These are phyloP conservation scores for Pissodes strobi DNA, from an alignment of 1,140 invertebrate species.

Conservation along the genomic window DNA sequence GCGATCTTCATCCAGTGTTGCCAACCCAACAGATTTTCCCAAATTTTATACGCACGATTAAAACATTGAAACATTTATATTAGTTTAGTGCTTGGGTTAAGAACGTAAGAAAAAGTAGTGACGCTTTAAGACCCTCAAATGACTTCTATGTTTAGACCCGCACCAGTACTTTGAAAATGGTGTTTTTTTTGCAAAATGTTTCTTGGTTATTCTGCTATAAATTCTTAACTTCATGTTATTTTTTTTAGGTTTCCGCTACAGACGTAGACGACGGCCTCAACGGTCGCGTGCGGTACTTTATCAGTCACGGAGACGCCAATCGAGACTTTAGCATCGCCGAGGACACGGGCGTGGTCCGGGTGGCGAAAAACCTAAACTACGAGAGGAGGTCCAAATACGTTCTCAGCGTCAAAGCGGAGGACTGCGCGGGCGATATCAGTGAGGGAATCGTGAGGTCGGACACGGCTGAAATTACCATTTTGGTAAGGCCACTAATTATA, in stretches of 20 bases:
- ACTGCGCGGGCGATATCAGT: slow-evolving; percentile 71
- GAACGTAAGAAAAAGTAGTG: no score
- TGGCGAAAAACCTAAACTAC: slow-evolving; percentile 90
- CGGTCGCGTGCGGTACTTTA: slow-evolving; percentile 84
- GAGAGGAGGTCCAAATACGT: slow-evolving; percentile 85
- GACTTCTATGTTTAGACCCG: no score
- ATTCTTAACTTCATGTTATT: background rate
- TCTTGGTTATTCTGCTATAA: background rate
- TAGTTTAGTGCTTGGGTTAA: no score
- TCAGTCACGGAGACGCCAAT: slow-evolving; percentile 87
- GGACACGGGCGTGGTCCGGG: slow-evolving; percentile 82
- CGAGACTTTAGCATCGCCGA: slow-evolving; percentile 88
- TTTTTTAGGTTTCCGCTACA: slow-evolving; percentile 79
- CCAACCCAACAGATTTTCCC: no score
- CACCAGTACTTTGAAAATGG: no score
- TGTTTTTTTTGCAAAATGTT: slow-evolving; percentile 3
- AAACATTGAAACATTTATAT: no score
- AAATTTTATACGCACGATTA: no score
- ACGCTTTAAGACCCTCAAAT: no score
- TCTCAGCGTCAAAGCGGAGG: slow-evolving; percentile 84
- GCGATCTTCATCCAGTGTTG: no score
- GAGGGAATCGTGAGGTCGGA: slow-evolving; percentile 66
- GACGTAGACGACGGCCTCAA: slow-evolving; percentile 90
- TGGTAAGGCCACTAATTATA: no score
- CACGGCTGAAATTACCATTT: slow-evolving; percentile 72